A percentile compares a stretch with the other conserved stretches of the same genome.
Evolutionary conservation across 2,113 vertebrate genomes (phyloP).

Genomic region (Rostratula benghalensis): DNA sequence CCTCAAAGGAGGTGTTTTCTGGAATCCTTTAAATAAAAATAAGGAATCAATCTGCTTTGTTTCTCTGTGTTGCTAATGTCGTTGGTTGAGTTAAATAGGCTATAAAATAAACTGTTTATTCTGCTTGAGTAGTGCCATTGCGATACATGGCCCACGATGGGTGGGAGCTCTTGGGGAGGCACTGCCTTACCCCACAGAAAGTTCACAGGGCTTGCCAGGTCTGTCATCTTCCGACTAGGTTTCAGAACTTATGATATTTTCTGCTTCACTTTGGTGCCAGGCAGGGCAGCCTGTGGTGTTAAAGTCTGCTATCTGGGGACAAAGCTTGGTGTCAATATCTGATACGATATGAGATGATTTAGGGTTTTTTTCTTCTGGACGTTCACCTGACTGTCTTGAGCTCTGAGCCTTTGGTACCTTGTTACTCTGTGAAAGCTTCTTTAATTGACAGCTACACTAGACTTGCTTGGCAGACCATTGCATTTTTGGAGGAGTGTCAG

Average conservation of each 20-base stretch:
- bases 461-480: background rate
- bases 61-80: background rate
- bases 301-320: background rate
- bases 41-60: background rate
- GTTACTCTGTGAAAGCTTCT: background rate
- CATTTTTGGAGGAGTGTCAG: background rate
- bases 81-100: background rate
- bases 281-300: background rate
- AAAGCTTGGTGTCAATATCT: background rate
- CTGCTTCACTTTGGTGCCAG: background rate
- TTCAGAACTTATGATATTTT: background rate
- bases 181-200: background rate
- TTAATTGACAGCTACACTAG: fast-evolving
- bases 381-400: background rate
- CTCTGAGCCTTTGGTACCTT: background rate
- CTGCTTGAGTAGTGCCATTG: background rate
- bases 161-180: background rate
- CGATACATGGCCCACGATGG: fast-evolving
- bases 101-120: background rate
- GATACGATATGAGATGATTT: background rate
- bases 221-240: background rate
- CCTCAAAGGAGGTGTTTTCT: background rate
- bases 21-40: background rate
- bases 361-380: background rate
- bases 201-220: background rate